Percentiles rank a stretch among this genome's conserved stretches.
These are phyloP conservation scores for Phyllostomus hastatus DNA, from an alignment of 2,113 vertebrate species.

Conservation along the genomic window DNA sequence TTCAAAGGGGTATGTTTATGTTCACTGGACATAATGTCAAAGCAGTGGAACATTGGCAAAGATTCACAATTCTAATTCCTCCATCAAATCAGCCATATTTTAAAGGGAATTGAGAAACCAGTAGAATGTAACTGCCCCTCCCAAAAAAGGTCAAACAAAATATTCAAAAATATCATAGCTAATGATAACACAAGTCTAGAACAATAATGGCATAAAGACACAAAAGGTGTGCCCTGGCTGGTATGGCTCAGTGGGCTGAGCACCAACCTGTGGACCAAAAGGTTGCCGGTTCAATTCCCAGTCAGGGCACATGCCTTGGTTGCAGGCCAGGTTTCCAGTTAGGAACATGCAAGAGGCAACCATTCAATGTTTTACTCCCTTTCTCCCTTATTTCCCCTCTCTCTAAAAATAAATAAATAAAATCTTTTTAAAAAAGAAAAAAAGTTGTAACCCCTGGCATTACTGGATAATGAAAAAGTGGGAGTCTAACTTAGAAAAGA, in stretches of 20 bases:
- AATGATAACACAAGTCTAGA: neutral
- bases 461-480: neutral
- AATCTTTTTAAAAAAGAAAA: neutral
- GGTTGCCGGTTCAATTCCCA: no score
- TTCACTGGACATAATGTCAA: constrained; percentile 22
- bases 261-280: no score
- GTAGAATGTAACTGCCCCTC: neutral
- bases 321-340: no score
- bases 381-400: no score
- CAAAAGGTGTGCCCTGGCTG: neutral
- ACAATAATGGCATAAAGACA: neutral
- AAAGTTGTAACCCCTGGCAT: neutral
- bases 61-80: constrained; percentile 5
- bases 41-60: neutral
- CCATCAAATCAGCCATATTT: neutral
- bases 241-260: no score
- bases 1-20: constrained; percentile 47
- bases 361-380: no score
- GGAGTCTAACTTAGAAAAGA: neutral
- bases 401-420: no score
- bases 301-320: no score
- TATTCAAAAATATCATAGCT: neutral
- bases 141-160: neutral
- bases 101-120: constrained; percentile 19
- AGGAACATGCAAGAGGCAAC: no score